Percentiles rank a stretch among this genome's conserved stretches.
phyloP scores from a whole-genome alignment of 2,888 invertebrate genomes.

The Cremastinae sp. region DNA sequence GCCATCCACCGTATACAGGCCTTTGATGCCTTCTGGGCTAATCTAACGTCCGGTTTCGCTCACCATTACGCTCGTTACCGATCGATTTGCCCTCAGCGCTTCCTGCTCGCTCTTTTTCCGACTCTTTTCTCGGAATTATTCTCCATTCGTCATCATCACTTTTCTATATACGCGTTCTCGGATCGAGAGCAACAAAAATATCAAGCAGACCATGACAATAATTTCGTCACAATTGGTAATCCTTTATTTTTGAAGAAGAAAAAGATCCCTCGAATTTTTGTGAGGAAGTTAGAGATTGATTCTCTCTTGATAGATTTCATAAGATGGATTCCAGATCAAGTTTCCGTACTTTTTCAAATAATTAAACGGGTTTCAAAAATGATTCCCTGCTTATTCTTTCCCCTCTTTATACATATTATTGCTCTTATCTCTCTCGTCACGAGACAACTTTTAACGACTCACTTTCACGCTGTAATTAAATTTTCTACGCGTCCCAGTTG shows the following conservation, averaged over 20 bases:
- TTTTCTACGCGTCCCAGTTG: slow-evolving; percentile 63
- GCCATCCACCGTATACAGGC: slow-evolving; percentile 46
- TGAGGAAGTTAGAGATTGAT: too few relatives aligned
- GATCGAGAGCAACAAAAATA: too few relatives aligned
- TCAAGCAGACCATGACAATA: too few relatives aligned
- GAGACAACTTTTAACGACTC: slow-evolving; percentile 62
- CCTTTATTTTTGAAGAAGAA: too few relatives aligned
- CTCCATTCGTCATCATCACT: slow-evolving; percentile 2
- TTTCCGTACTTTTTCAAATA: too few relatives aligned
- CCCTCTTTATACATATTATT: neutral
- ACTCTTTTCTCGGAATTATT: slow-evolving; percentile 38
- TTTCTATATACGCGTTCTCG: too few relatives aligned
- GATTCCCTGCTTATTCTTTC: too few relatives aligned
- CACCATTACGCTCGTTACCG: slow-evolving; percentile 28
- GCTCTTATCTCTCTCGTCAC: slow-evolving; percentile 32
- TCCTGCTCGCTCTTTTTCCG: slow-evolving; percentile 35
- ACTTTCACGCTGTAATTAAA: slow-evolving; percentile 70
- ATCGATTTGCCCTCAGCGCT: slow-evolving; percentile 57
- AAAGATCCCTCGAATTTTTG: too few relatives aligned
- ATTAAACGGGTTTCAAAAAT: too few relatives aligned
- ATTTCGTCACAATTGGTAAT: too few relatives aligned
- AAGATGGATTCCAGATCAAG: too few relatives aligned
- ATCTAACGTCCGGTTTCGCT: slow-evolving; percentile 52
- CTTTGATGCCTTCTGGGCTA: slow-evolving; percentile 51
- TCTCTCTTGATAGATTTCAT: too few relatives aligned